Base-by-base conservation (phyloP, 2,888 invertebrate species). In the Macrosiphum euphorbiae region DNA sequence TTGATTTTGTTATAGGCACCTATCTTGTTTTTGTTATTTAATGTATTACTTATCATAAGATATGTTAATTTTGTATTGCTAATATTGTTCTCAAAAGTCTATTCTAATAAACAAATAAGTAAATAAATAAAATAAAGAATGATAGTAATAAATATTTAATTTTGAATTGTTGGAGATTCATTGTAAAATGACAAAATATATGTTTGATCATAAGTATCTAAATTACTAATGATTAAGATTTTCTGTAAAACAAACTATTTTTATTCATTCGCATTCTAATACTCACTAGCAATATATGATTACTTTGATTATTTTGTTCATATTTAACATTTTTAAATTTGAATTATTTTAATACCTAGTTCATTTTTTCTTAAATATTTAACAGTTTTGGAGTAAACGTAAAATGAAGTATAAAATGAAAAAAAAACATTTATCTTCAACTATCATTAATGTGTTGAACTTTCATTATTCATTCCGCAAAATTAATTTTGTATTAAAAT, bases 381-480 rank as follows among this genome's bases (percentile, higher is more conserved):
- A 44, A 44, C 28, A 47, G 16, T 47, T 47, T 13, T 16, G 10
- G 10, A 26, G 41, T 26, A 28, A 47, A 47, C 7, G 28, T 47
- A 47, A 86, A 47, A 47, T 47, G 5, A 7, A 44, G 11, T 44
- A 47, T 2, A 85, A 26, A 47, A n/a, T 1, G 11, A 44, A 58
- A 44, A 44, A 55, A 44, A 44, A 47, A 86, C 11, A 86, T 86
- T 44, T 86, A 47, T 47, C 86, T 86, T 26, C 13, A 47, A 86
- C 85, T 44, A 47, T 86, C 86, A 44, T 41, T 58, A 13, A 55
- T 58, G 55, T 58, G 88, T 88, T 58, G 55, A 88, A 52, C 26
- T 58, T 61, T 47, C 61, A 47, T 89, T 61, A 89, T 61, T 89
- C 89, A n/a, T 89, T 89, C 61, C 47, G 11, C 20, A 90, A 90